A percentile compares a stretch with the other conserved stretches of the same genome.
phyloP scores from a whole-genome alignment of 2,113 vertebrate genomes.

The Urocolius indicus region DNA sequence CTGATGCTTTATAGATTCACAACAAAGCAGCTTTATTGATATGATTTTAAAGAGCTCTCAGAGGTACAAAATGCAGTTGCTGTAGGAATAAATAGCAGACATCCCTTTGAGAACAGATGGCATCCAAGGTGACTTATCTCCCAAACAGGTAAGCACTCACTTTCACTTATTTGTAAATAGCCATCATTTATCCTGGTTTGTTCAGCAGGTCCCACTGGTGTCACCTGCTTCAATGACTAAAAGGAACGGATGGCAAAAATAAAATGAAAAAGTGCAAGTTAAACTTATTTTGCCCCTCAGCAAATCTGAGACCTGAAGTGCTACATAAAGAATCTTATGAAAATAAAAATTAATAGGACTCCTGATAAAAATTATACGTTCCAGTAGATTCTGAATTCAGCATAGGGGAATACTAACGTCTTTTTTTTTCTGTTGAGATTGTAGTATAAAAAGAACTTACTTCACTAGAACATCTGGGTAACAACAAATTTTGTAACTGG shows the following conservation, averaged over 20 bases:
- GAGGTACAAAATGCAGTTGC: slow-evolving; percentile 68
- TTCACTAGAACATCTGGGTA: slow-evolving; percentile 34
- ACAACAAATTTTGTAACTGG: background rate
- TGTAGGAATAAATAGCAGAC: slow-evolving; percentile 76
- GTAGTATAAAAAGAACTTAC: background rate
- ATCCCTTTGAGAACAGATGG: slow-evolving; percentile 78
- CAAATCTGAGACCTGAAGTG: slow-evolving; percentile 49
- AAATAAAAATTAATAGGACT: slow-evolving; percentile 43
- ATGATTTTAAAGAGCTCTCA: slow-evolving; percentile 75
- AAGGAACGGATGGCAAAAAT: slow-evolving; percentile 57
- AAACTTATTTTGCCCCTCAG: slow-evolving; percentile 67
- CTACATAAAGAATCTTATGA: slow-evolving; percentile 45
- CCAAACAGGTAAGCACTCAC: slow-evolving; percentile 58
- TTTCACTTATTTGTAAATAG: slow-evolving; percentile 73
- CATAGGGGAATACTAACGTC: slow-evolving; percentile 1
- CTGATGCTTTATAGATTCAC: slow-evolving; percentile 68
- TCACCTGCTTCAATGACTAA: slow-evolving; percentile 56
- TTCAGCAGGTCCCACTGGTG: slow-evolving; percentile 51
- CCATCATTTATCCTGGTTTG: slow-evolving; percentile 76
- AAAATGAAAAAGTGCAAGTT: slow-evolving; percentile 62
- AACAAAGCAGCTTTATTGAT: slow-evolving; percentile 76
- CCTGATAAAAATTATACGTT: slow-evolving; percentile 46
- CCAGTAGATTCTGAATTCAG: slow-evolving; percentile 34
- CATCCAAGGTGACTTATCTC: slow-evolving; percentile 81
- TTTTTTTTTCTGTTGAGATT: background rate